A percentile compares a stretch with the other conserved stretches of the same genome.
phyloP scores from a whole-genome alignment of 2,113 vertebrate genomes.

The Lophius piscatorius region DNA sequence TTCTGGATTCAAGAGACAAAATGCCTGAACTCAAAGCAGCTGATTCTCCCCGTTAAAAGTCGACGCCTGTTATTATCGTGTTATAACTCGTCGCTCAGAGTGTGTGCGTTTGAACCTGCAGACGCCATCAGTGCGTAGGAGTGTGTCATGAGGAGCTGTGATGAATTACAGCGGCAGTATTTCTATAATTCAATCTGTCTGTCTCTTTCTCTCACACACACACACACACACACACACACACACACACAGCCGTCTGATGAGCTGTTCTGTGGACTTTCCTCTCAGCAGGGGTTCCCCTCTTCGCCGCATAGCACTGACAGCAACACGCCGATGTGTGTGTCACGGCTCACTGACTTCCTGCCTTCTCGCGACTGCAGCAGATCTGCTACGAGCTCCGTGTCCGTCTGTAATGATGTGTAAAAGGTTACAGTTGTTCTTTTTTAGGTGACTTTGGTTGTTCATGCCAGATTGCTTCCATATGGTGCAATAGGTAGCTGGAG shows the following conservation, averaged over 20 bases:
- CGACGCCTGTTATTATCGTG: too few relatives aligned
- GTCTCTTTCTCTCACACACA: not conserved
- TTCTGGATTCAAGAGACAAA: too few relatives aligned
- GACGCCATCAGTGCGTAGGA: slow-evolving; percentile 17
- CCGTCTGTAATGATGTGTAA: too few relatives aligned
- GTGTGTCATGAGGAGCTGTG: too few relatives aligned
- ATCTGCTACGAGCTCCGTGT: slow-evolving; percentile 14
- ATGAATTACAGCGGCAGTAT: slow-evolving; percentile 19
- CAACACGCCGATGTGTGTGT: slow-evolving; percentile 55
- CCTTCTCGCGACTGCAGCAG: slow-evolving; percentile 23
- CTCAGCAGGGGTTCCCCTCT: slow-evolving; percentile 52
- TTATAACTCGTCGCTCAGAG: too few relatives aligned
- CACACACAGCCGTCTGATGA: slow-evolving; percentile 24
- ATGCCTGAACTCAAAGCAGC: too few relatives aligned
- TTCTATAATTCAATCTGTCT: slow-evolving; percentile 12
- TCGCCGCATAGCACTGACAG: slow-evolving; percentile 46
- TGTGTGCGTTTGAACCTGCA: slow-evolving; percentile 4
- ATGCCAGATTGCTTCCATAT: not conserved
- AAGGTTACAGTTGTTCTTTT: slow-evolving; percentile 3
- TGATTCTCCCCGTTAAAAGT: too few relatives aligned
- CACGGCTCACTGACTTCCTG: slow-evolving; percentile 24
- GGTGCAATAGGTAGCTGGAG: too few relatives aligned
- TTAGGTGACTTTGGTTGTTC: not conserved
- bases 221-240: slow-evolving; percentile 30
- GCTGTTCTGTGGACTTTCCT: slow-evolving; percentile 57